Conservation (phyloP, 2,797 vertebrate genomes). For the Phylloscopus collybita region DNA sequence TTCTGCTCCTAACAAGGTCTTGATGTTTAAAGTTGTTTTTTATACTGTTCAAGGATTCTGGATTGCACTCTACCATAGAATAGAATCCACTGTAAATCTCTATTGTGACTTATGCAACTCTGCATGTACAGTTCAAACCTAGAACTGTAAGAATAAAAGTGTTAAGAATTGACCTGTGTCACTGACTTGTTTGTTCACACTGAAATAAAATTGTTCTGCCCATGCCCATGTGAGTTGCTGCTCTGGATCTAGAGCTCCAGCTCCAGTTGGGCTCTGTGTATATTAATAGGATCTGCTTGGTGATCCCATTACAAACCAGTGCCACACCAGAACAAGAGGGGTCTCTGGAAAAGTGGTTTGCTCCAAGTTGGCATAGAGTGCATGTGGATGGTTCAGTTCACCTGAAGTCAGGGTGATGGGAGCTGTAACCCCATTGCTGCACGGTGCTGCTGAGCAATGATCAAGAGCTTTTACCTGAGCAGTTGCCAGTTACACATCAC, state of each 20-base stretch:
- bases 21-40: conserved; percentile 71
- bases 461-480: rapidly evolving
- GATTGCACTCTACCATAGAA: conserved; percentile 75
- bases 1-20: conserved; percentile 59
- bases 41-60: conserved; percentile 71
- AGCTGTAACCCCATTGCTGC: rapidly evolving
- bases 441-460: rapidly evolving
- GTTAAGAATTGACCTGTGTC: conserved; percentile 16
- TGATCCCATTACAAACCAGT: rapidly evolving
- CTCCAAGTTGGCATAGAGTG: rapidly evolving
- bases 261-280: rapidly evolving
- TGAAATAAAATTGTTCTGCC: rapidly evolving
- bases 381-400: rapidly evolving
- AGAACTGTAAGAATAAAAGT: conserved; percentile 72
- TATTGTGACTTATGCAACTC: conserved; percentile 72
- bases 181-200: neutral
- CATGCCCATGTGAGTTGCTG: rapidly evolving
- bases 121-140: conserved; percentile 77
- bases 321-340: rapidly evolving
- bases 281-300: rapidly evolving
- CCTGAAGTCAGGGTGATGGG: rapidly evolving
- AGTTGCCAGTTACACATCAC: rapidly evolving
- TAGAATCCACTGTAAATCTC: conserved; percentile 77
- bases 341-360: rapidly evolving
- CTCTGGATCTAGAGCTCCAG: no score